Percentiles rank a stretch among this genome's conserved stretches.
phyloP scores from a whole-genome alignment of 2,797 vertebrate species.

The Sebastolobus altivelis region DNA sequence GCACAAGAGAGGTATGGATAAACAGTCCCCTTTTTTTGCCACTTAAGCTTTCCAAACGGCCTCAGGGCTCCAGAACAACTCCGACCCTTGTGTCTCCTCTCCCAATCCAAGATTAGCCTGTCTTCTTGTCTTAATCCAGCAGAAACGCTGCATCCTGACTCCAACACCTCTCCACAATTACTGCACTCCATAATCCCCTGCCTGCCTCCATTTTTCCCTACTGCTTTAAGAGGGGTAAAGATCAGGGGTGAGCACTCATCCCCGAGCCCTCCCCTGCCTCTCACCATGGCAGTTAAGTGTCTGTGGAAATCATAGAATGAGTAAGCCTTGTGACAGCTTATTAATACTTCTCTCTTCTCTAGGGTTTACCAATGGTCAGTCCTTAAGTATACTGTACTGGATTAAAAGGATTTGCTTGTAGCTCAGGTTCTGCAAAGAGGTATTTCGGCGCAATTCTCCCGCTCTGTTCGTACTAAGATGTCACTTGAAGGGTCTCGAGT shows the following conservation, averaged over 20 bases:
- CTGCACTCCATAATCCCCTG: slow-evolving; percentile 87
- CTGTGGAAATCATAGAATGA: slow-evolving; percentile 84
- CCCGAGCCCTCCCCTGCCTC: slow-evolving; percentile 79
- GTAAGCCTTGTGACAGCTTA: slow-evolving; percentile 86
- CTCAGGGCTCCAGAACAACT: slow-evolving; percentile 83
- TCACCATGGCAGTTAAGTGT: slow-evolving; percentile 83
- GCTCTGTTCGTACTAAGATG: slow-evolving; percentile 75
- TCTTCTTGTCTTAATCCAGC: slow-evolving; percentile 89
- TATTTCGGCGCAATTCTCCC: slow-evolving; percentile 72
- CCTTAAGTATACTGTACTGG: slow-evolving; percentile 87
- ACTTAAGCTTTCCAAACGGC: slow-evolving; percentile 84
- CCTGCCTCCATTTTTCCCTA: slow-evolving; percentile 85
- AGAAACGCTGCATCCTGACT: slow-evolving; percentile 88
- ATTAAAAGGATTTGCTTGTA: slow-evolving; percentile 89
- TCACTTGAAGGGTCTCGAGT: slow-evolving; percentile 79
- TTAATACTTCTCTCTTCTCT: slow-evolving; percentile 85
- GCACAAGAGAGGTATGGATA: slow-evolving; percentile 77
- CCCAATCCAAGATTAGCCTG: slow-evolving; percentile 88
- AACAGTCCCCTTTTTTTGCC: slow-evolving; percentile 71
- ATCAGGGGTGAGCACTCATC: slow-evolving; percentile 87
- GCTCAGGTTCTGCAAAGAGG: slow-evolving; percentile 83
- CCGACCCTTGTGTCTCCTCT: slow-evolving; percentile 84
- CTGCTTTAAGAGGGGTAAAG: slow-evolving; percentile 86
- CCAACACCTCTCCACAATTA: slow-evolving; percentile 90
- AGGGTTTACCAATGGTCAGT: slow-evolving; percentile 85